Percentiles rank a stretch among this genome's conserved stretches.
Conservation (phyloP, 1,140 invertebrate genomes). For the Hydropsyche tenuis region DNA sequence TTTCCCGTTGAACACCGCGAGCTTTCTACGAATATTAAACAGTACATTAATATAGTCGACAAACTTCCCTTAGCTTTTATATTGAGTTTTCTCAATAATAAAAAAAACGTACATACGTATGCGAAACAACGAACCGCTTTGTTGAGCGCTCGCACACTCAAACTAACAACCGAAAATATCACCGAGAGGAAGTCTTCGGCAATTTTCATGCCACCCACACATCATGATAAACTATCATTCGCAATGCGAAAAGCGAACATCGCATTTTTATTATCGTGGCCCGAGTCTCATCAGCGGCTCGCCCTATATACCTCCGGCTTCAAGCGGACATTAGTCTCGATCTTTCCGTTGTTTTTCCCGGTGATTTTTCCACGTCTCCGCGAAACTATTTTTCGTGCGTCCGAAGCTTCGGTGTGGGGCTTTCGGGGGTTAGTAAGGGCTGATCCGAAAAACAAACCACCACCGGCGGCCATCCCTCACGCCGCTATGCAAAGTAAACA, state of each 20-base stretch:
- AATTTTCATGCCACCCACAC: conserved; percentile 28
- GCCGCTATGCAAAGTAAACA: conserved; percentile 50
- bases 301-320: no score
- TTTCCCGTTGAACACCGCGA: conserved; percentile 27
- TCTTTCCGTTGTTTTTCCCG: background rate
- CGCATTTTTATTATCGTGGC: conserved; percentile 11
- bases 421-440: background rate
- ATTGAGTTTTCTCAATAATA: conserved; percentile 39
- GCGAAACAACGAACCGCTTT: conserved; percentile 31
- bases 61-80: conserved; percentile 43
- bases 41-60: conserved; percentile 48
- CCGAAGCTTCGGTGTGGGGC: background rate
- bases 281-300: no score
- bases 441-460: conserved; percentile 45
- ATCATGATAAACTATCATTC: conserved; percentile 31
- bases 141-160: background rate
- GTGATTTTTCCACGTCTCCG: conserved; percentile 26
- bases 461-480: conserved; percentile 37
- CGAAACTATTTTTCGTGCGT: conserved; percentile 40
- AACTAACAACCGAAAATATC: conserved; percentile 14
- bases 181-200: conserved; percentile 14
- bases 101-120: conserved; percentile 12
- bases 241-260: conserved; percentile 2
- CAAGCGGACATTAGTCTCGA: background rate
- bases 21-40: conserved; percentile 48